Base-by-base conservation (phyloP, 2,113 vertebrate genomes). In the Gopherus evgoodei region DNA sequence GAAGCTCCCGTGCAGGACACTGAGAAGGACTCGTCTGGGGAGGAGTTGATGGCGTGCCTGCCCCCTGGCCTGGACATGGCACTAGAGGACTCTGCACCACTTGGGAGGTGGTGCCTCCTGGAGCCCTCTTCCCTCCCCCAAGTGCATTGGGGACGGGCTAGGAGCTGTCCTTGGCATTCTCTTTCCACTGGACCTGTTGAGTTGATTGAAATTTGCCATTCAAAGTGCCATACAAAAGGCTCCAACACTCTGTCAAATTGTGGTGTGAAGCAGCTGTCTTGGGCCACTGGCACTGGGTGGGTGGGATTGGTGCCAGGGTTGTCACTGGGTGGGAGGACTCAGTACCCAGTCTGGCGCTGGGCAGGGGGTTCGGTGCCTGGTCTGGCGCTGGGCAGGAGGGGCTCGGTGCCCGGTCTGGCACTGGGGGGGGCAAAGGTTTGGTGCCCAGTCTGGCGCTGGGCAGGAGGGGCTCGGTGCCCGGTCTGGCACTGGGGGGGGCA, bases 381-480 rank as follows among this genome's bases (percentile, higher is more conserved):
- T 35, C 10, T 29, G 94, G 92, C 93, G 95, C 97, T 95, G 93
- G 94, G 91, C 81, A 89, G 90, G 92, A 89, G 88, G 93, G 93
- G 83, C 2, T 80, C 5, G 90, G 83, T 78, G 78, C 83, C 83
- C 1, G 2, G 90, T 92, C 91, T 90, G 3, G 3, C 57, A 69
- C 89, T 89, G 87, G 82, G 81, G 44, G 44, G 44, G 44, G n/a
- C 44, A 44, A 44, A 6, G 44, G 44, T 9, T 25, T 4, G 22
- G 56, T 57, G 56, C 56, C 24, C 4, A 2, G 56, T 57, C 24
- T 22, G 56, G 56, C 22, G 10, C 56, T 57, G 24, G 57, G 89
- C 49, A 49, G 11, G 49, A 84, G 81, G 90, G 75, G 76, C 86
- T 1, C 13, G 76, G 78, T 62, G 72, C 85, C 81, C 1, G 2